Base-by-base conservation (phyloP, 2,797 vertebrate species). In the Dipus sagitta region DNA sequence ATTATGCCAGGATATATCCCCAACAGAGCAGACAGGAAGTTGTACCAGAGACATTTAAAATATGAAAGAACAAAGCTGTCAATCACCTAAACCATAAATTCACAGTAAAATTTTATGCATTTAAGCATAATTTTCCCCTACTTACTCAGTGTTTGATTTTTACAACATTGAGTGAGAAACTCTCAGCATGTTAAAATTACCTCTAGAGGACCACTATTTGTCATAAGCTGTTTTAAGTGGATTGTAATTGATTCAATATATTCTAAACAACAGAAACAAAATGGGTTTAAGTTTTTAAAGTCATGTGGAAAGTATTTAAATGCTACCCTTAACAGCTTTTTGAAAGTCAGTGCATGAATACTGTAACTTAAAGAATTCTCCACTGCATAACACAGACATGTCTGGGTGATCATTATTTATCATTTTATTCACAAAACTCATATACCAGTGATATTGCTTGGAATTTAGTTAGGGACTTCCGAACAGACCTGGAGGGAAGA, bases 191-290 rank as follows among this genome's bases (percentile, higher is more conserved):
- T 77, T 79, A 96, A 89, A 83, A 80, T 58, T 90, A 0, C 81
- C 86, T 87, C n/a, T 75, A 77, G 18, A 75, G 21, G 88, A 76
- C 0, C 3, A 1, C 87, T 62, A 32, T 38, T 32, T 76, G 9
- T 78, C 79, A 72, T 64, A 92, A 93, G 17, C 6, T 87, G 28
- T 74, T 93, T 17, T 47, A 92, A 92, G 28, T 88, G 24, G 24
- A 3, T 65, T 74, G 4, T 42, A 79, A 78, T 52, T 88, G 7
- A 52, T 20, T 90, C 24, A 92, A 60, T 70, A 79, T 75, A 26
- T 86, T 76, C 64, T 87, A 67, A 84, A 42, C 5, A 74, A 60
- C 2, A 89, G 2, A 26, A 80, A 28, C 2, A 75, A 71, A 94
- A n/a, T 9, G 3, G 1, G 32, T 62, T 64, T 28, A 84, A 70